Conservation (phyloP, 2,888 invertebrate genomes). For the Limenitis camilla region DNA sequence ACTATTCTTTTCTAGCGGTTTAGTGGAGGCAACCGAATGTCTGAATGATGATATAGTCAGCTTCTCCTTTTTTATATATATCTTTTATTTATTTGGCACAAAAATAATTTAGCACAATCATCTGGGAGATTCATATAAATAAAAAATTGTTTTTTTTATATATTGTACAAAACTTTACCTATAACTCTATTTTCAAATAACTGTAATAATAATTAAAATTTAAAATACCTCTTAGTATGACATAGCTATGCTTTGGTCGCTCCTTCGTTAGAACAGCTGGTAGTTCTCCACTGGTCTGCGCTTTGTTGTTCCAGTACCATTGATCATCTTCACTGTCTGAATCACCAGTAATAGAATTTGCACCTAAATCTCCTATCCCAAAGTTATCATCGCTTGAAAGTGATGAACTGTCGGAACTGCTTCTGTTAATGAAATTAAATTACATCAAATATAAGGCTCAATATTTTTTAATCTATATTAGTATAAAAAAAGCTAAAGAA, state of each 20-base stretch:
- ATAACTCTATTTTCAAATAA: constrained; percentile 74
- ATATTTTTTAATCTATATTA: not conserved
- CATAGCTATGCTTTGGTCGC: constrained; percentile 72
- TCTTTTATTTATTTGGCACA: too few relatives aligned
- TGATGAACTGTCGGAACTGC: constrained; percentile 28
- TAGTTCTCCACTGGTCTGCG: constrained; percentile 43
- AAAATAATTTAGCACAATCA: too few relatives aligned
- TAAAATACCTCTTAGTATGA: too few relatives aligned
- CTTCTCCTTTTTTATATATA: too few relatives aligned
- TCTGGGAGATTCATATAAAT: too few relatives aligned
- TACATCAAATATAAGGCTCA: too few relatives aligned
- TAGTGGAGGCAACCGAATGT: too few relatives aligned
- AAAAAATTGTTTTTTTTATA: too few relatives aligned
- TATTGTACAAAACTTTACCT: too few relatives aligned
- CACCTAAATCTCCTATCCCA: constrained; percentile 29
- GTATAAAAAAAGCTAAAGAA: too few relatives aligned
- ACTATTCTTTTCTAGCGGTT: too few relatives aligned
- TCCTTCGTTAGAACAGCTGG: constrained; percentile 71
- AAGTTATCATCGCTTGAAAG: constrained; percentile 17
- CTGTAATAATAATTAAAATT: constrained; percentile 32
- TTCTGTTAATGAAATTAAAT: constrained; percentile 9
- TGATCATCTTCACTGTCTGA: constrained; percentile 48
- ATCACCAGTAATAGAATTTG: constrained; percentile 34
- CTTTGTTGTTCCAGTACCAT: constrained; percentile 31
- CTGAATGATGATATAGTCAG: too few relatives aligned